Percentiles rank a stretch among this genome's conserved stretches.
Conservation (phyloP, 2,113 vertebrate genomes). For the Tachysurus fulvidraco region DNA sequence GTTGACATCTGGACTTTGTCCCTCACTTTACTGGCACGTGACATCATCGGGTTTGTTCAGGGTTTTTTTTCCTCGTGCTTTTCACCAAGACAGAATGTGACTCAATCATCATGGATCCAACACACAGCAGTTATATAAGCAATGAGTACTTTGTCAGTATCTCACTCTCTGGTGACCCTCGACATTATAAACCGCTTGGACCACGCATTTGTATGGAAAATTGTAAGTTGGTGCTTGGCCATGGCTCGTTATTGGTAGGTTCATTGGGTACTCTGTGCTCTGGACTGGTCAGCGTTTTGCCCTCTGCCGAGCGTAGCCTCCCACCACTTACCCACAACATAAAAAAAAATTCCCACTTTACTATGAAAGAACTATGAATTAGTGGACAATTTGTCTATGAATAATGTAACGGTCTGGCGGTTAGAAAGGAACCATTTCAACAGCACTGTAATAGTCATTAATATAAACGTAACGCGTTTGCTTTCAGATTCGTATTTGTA, state of each 20-base stretch:
- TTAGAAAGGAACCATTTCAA: conserved; percentile 42
- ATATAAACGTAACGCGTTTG: conserved; percentile 32
- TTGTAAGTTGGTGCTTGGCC: conserved; percentile 36
- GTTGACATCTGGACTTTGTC: conserved; percentile 13
- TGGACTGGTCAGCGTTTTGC: conserved; percentile 39
- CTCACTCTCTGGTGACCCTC: conserved; percentile 37
- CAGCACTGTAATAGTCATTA: conserved; percentile 54
- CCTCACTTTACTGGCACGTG: not conserved
- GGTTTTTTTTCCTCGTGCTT: conserved; percentile 3
- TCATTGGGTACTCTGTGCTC: conserved; percentile 44
- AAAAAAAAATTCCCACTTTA: conserved; percentile 33
- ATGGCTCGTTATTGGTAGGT: conserved; percentile 38
- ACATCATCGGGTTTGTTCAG: conserved; percentile 21
- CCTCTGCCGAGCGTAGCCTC: conserved; percentile 42
- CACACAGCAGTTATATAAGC: conserved; percentile 21
- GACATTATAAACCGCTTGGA: conserved; percentile 51
- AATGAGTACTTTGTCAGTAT: conserved; percentile 41
- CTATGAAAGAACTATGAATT: conserved; percentile 25
- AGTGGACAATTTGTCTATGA: not conserved
- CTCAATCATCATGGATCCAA: conserved; percentile 4
- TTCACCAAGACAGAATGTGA: conserved; percentile 34
- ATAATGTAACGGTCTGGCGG: conserved; percentile 30
- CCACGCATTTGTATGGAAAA: conserved; percentile 39
- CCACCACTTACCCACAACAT: conserved; percentile 44
- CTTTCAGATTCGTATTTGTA: conserved; percentile 48